Base-by-base conservation (phyloP, 1,140 invertebrate genomes). In the Lithobius niger region DNA sequence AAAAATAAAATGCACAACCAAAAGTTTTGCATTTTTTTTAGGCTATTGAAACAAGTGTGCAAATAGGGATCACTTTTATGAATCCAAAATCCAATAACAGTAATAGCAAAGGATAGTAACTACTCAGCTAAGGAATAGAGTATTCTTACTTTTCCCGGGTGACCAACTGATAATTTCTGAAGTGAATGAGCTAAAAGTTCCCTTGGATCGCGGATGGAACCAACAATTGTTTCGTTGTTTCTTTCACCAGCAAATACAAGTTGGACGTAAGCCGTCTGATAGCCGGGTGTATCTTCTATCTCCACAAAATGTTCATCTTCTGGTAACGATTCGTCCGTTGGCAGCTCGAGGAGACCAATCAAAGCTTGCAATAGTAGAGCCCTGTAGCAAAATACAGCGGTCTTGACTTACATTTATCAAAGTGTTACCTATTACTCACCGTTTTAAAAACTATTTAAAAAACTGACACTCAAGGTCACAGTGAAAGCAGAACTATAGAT, bases 261-360 rank as follows among this genome's bases (percentile, higher is more conserved):
- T 67, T 93, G 86, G 15, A 86, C 84, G 68, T 89, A 97, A 43
- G 85, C 81, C 19, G 86, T 84, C 72, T 95, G 89, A 71, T 92
- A 96, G 21, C 87, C 85, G 54, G 82, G 76, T 50, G 80, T 76
- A 66, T 94, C 88, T 45, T 92, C 88, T 28, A 88, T 78, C 64
- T 93, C 89, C 36, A 86, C 77, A 65, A 88, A 85, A 67, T 89
- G 82, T 70, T 95, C 90, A 64, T 89, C 88, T 1, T 84, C 82
- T 24, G 86, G 73, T 0, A 78, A 72, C 10, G 77, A 77, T 54
- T 86, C 81, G 73, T 94, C 89, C 43, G 81, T 78, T 0, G 91
- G 90, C 52, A 92, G 72, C 73, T 97, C 92, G 68, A 96, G 89
- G 52, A 94, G 73, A 57, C 83, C 82, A 24, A 97, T 79, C 49